phyloP scores from a whole-genome alignment of 2,888 invertebrate species.

The Cybosia mesomella region DNA sequence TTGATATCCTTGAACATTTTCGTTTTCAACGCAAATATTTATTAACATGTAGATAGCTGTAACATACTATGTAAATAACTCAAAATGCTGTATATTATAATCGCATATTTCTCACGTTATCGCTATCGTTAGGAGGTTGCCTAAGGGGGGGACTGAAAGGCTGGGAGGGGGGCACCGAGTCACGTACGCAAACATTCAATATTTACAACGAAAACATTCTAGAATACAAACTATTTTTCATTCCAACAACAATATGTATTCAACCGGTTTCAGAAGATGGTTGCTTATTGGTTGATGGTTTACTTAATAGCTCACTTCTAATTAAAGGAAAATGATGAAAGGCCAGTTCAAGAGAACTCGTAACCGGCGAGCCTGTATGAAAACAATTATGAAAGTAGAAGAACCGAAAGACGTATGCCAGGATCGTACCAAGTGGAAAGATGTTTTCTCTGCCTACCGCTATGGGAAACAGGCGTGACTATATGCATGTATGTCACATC shows the following conservation, averaged over 20 bases:
- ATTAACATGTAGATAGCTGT: neutral
- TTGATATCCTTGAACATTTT: slow-evolving; percentile 1
- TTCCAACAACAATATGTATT: neutral
- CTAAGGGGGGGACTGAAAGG: neutral
- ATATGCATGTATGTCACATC: too few species aligned
- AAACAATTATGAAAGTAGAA: too few species aligned
- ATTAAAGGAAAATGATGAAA: too few species aligned
- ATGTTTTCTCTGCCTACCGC: too few species aligned
- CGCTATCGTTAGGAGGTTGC: slow-evolving; percentile 14
- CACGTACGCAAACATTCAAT: slow-evolving; percentile 23
- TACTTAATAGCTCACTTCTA: too few species aligned
- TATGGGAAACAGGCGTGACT: too few species aligned
- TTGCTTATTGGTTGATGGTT: neutral
- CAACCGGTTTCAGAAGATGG: neutral
- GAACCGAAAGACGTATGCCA: too few species aligned
- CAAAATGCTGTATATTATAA: slow-evolving; percentile 16
- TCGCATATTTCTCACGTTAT: slow-evolving; percentile 23
- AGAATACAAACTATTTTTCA: neutral
- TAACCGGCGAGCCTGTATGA: too few species aligned
- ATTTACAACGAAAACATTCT: slow-evolving; percentile 6
- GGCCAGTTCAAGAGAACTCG: too few species aligned
- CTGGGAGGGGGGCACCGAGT: neutral
- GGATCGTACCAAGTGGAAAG: too few species aligned
- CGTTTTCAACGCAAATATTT: neutral
- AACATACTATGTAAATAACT: slow-evolving; percentile 5